Evolutionary conservation across 1,140 invertebrate species (phyloP).

Genomic region (Heliothis virescens): DNA sequence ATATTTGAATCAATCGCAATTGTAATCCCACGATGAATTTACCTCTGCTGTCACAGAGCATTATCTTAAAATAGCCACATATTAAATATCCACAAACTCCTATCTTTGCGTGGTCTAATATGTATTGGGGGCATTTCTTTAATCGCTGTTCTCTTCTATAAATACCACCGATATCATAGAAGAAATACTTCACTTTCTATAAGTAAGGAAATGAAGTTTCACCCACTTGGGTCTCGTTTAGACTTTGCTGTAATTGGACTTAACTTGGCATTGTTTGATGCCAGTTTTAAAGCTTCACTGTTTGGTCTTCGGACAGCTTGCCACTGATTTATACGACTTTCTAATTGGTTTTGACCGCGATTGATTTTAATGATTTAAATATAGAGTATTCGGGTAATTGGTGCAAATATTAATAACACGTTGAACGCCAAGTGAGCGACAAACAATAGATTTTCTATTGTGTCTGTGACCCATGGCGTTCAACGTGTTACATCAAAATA

Average conservation of each 20-base stretch:
- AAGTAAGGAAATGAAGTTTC: slow-evolving; percentile 80
- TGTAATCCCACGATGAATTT: no score
- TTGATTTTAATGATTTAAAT: slow-evolving; percentile 19
- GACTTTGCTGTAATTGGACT: slow-evolving; percentile 74
- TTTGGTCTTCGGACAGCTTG: slow-evolving; percentile 46
- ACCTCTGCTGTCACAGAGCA: no score
- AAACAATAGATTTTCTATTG: no score
- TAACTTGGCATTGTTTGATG: slow-evolving; percentile 74
- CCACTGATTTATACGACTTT: slow-evolving; percentile 53
- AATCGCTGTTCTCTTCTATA: not conserved
- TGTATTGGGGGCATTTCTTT: no score
- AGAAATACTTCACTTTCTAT: slow-evolving; percentile 77
- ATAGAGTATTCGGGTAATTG: not conserved
- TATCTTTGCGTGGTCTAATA: no score
- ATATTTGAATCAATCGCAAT: no score
- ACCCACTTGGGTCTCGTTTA: slow-evolving; percentile 73
- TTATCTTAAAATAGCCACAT: no score
- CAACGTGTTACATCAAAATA: no score
- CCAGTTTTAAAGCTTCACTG: slow-evolving; percentile 55
- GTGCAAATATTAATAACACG: no score
- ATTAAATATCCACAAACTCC: no score
- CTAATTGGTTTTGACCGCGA: slow-evolving; percentile 40
- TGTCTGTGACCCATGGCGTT: no score
- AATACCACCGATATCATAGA: slow-evolving; percentile 53
- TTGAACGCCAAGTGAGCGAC: no score